Evolutionary conservation across 2,888 invertebrate genomes (phyloP).

Genomic region (Notodonta dromedarius): DNA sequence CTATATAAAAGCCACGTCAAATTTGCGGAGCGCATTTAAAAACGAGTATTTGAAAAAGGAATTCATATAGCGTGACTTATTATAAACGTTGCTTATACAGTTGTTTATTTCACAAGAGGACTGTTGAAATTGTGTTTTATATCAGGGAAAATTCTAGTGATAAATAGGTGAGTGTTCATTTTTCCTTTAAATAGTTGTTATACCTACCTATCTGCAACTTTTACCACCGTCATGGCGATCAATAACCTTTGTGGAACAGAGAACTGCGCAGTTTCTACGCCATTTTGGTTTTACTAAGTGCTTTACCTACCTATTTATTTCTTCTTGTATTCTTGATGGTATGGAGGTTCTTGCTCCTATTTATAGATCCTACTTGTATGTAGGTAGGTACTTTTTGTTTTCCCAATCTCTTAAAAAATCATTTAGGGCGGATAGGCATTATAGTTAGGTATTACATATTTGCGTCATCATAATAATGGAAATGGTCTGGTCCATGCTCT

Average conservation of each 20-base stretch:
- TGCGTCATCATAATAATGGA: no score
- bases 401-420: no score
- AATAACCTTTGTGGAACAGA: conserved; percentile 5
- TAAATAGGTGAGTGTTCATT: conserved; percentile 44
- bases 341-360: no score
- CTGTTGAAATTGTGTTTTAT: conserved; percentile 39
- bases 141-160: conserved; percentile 53
- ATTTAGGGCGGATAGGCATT: no score
- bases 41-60: conserved; percentile 52
- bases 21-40: conserved; percentile 44
- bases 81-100: conserved; percentile 18
- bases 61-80: conserved; percentile 42
- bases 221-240: neutral
- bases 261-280: conserved; percentile 38
- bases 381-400: no score
- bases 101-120: conserved; percentile 45
- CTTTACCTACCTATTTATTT: neutral
- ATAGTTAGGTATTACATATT: no score
- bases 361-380: no score
- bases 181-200: neutral
- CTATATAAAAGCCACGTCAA: conserved; percentile 49
- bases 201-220: no score
- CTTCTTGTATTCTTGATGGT: no score
- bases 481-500: no score
- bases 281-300: conserved; percentile 23